phyloP scores from a whole-genome alignment of 2,113 vertebrate genomes.

The Atherinomorus stipes region DNA sequence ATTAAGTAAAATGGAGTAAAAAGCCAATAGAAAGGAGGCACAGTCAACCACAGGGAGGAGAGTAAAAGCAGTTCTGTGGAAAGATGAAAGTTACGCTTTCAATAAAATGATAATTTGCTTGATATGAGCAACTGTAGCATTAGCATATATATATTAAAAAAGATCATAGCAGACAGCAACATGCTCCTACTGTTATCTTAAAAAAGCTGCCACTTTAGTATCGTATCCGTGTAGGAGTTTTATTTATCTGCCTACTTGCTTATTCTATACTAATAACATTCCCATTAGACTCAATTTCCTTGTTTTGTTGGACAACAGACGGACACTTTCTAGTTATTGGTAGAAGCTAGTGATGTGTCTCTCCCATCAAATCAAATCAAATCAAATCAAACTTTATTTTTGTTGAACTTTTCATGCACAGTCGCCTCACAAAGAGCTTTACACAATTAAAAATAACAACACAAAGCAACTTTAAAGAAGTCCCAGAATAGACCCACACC shows the following conservation, averaged over 20 bases:
- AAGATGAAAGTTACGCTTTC: slow-evolving; percentile 26
- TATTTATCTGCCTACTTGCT: slow-evolving; percentile 29
- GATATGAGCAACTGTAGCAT: slow-evolving; percentile 14
- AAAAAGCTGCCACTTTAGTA: slow-evolving; percentile 44
- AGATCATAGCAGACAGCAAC: slow-evolving; percentile 24
- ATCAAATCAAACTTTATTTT: no score
- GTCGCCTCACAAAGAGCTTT: no score
- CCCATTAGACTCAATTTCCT: slow-evolving; percentile 42
- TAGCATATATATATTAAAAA: slow-evolving; percentile 32
- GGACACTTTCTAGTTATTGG: slow-evolving; percentile 11
- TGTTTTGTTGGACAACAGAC: slow-evolving; percentile 23
- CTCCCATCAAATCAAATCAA: no score
- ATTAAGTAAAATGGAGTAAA: neutral
- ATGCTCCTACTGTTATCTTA: slow-evolving; percentile 10
- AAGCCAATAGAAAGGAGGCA: slow-evolving; percentile 3
- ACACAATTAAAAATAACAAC: no score
- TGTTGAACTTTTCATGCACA: no score
- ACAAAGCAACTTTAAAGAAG: no score
- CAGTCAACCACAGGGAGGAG: slow-evolving; percentile 2
- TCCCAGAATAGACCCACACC: no score
- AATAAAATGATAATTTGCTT: slow-evolving; percentile 29
- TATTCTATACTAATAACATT: slow-evolving; percentile 38
- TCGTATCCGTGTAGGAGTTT: slow-evolving; percentile 25
- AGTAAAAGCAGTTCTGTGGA: slow-evolving; percentile 3
- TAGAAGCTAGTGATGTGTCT: neutral